Percentiles rank a stretch among this genome's conserved stretches.
Evolutionary conservation across 2,888 invertebrate genomes (phyloP).

Genomic region (Labia minor): DNA sequence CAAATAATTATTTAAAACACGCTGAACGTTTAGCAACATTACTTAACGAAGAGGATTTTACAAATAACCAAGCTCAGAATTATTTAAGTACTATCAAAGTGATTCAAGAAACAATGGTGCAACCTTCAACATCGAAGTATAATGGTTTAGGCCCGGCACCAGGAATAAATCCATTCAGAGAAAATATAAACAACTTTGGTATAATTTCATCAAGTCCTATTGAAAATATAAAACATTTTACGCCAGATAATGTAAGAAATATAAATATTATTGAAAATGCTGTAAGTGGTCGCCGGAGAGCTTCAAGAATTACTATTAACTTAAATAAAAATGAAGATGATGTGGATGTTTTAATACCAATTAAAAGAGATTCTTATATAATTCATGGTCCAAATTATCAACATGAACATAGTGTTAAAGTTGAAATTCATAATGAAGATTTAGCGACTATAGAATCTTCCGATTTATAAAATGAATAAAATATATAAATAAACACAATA

Average conservation of each 20-base stretch:
- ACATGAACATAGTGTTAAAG: neutral
- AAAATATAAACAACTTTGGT: neutral
- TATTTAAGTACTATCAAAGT: neutral
- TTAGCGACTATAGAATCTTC: neutral
- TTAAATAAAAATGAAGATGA: neutral
- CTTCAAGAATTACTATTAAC: neutral
- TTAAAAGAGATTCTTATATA: neutral
- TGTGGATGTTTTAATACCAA: neutral
- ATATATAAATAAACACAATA: too few relatives aligned
- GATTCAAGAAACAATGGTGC: neutral
- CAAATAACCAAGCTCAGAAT: neutral
- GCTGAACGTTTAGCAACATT: slow-evolving; percentile 53
- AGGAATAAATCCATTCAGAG: neutral
- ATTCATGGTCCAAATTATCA: neutral
- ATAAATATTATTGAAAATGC: neutral
- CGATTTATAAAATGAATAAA: slow-evolving; percentile 4
- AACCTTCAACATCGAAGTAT: neutral
- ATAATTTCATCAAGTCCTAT: neutral
- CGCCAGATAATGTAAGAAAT: neutral
- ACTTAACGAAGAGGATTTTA: slow-evolving; percentile 43
- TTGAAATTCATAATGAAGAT: neutral
- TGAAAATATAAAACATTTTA: neutral
- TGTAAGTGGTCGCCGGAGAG: neutral
- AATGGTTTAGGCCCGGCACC: neutral
- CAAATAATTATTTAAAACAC: slow-evolving; percentile 58